phyloP scores from a whole-genome alignment of 2,888 invertebrate species.

The Acanthacorydalis orientalis region DNA sequence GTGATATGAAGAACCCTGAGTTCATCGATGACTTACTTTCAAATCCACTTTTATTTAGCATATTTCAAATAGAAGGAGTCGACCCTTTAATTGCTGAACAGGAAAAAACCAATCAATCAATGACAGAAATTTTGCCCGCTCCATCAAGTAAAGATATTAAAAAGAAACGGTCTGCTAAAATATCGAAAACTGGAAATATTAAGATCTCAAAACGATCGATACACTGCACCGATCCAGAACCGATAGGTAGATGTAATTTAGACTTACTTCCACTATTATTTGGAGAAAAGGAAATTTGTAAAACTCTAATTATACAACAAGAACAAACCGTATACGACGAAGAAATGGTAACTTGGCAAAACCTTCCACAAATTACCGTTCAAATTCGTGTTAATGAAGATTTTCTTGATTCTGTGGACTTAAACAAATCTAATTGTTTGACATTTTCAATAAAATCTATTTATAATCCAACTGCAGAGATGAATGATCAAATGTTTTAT shows the following conservation, averaged over 20 bases:
- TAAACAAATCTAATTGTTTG: constrained; percentile 14
- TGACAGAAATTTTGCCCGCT: background rate
- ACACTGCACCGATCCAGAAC: background rate
- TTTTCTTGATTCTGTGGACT: constrained; percentile 3
- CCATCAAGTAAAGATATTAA: background rate
- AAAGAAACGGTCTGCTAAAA: constrained; percentile 6
- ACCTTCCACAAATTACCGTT: constrained; percentile 17
- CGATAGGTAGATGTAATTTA: constrained; percentile 14
- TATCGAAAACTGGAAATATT: background rate
- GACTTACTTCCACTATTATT: constrained; percentile 15
- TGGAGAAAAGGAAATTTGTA: constrained; percentile 9
- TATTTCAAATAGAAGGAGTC: constrained; percentile 3
- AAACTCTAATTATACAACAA: constrained; percentile 15
- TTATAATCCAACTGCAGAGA: constrained; percentile 18
- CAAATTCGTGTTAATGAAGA: constrained; percentile 14
- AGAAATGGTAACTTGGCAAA: constrained; percentile 15
- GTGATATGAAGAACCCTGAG: background rate
- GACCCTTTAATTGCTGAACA: background rate
- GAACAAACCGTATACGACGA: constrained; percentile 14
- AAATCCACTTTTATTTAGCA: constrained; percentile 3
- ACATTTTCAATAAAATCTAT: constrained; percentile 21
- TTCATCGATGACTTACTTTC: constrained; percentile 1
- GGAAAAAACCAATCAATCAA: background rate
- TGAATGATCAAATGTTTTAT: constrained; percentile 16
- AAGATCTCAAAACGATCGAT: background rate